Conservation (phyloP, 1,140 invertebrate species). For the Meloidogyne exigua region DNA sequence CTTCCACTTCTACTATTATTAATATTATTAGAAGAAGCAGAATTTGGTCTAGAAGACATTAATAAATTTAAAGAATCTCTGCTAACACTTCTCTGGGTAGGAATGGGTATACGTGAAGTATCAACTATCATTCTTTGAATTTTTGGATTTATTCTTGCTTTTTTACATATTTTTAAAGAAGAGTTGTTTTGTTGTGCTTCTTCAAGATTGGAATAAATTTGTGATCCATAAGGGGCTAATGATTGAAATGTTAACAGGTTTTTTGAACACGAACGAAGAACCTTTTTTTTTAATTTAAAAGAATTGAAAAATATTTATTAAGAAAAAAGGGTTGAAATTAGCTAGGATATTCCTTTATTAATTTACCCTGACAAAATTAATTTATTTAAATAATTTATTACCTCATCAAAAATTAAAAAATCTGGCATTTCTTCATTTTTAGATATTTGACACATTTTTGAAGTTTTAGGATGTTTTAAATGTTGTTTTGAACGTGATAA, state of each 20-base stretch:
- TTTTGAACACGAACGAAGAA: constrained; percentile 56
- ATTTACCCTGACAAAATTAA: not conserved
- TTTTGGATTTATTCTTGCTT: not conserved
- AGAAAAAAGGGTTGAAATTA: too few relatives aligned
- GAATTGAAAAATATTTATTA: too few relatives aligned
- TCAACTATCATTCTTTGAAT: constrained; percentile 29
- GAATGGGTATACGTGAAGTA: constrained; percentile 28
- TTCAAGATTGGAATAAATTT: constrained; percentile 23
- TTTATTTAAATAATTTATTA: not conserved
- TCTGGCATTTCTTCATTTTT: not conserved
- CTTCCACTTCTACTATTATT: not conserved
- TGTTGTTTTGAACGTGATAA: constrained; percentile 10
- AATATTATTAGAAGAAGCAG: not conserved
- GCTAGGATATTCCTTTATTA: too few relatives aligned
- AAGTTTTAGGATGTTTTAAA: not conserved
- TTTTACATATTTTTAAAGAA: not conserved
- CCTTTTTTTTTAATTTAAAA: too few relatives aligned
- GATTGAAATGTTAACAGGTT: constrained; percentile 49
- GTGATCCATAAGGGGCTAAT: constrained; percentile 42
- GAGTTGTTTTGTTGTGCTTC: not conserved
- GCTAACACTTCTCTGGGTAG: constrained; percentile 25
- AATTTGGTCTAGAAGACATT: not conserved
- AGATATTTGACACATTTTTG: not conserved
- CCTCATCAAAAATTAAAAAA: not conserved
- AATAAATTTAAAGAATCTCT: constrained; percentile 7